Conservation (phyloP, 2,888 invertebrate genomes). For the Microplitis deprimator region DNA sequence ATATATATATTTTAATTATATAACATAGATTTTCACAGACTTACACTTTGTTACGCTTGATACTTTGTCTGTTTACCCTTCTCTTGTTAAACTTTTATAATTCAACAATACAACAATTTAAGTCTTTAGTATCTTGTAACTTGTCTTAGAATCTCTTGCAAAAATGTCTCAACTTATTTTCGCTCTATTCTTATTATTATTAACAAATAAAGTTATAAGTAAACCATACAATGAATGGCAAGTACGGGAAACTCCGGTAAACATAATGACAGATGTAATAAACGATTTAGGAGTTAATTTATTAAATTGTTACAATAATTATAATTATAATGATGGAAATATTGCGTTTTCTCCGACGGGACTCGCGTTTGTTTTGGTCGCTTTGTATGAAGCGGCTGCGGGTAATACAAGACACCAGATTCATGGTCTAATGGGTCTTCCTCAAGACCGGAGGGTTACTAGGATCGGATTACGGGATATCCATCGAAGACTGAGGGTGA, state of each 20-base stretch:
- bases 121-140: no score
- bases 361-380: slow-evolving; percentile 83
- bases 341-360: slow-evolving; percentile 90
- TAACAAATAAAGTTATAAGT: no score
- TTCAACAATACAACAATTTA: no score
- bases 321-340: slow-evolving; percentile 70
- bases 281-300: slow-evolving; percentile 78
- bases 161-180: no score
- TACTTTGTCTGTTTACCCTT: no score
- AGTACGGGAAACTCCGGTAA: slow-evolving; percentile 73
- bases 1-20: background rate
- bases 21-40: background rate
- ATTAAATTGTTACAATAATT: slow-evolving; percentile 61
- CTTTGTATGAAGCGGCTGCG: slow-evolving; percentile 84
- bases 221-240: no score
- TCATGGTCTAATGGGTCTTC: slow-evolving; percentile 79
- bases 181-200: no score
- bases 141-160: no score
- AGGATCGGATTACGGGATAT: slow-evolving; percentile 87
- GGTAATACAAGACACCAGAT: slow-evolving; percentile 83
- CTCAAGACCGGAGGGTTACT: slow-evolving; percentile 81
- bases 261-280: slow-evolving; percentile 85
- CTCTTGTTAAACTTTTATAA: no score
- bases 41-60: no score
- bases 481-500: slow-evolving; percentile 85